These are phyloP conservation scores for Brenthis daphne DNA, from an alignment of 2,888 invertebrate species.

Conservation along the genomic window DNA sequence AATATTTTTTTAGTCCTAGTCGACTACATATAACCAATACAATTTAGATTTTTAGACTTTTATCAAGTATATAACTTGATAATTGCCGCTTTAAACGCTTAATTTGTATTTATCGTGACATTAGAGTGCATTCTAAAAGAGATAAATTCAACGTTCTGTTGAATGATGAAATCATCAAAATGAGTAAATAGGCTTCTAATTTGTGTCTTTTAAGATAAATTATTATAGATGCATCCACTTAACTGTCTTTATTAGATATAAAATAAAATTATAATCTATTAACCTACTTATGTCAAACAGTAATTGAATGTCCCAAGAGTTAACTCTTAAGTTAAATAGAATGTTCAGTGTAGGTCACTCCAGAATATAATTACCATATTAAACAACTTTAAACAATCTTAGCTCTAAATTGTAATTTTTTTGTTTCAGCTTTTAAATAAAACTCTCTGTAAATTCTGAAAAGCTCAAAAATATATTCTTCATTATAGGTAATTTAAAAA, in stretches of 20 bases:
- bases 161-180: too few species aligned
- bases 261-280: slow-evolving; percentile 6
- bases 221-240: neutral
- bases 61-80: too few species aligned
- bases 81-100: too few species aligned
- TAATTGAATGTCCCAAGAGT: slow-evolving; percentile 1
- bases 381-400: neutral
- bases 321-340: neutral
- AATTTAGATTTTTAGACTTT: too few species aligned
- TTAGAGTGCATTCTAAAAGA: too few species aligned
- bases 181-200: neutral
- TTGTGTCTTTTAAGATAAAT: neutral
- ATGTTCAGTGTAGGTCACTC: neutral
- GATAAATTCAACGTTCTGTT: too few species aligned
- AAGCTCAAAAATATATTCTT: too few species aligned
- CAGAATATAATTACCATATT: slow-evolving; percentile 1
- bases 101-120: too few species aligned
- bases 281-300: slow-evolving; percentile 9
- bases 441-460: too few species aligned
- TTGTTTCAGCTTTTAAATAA: too few species aligned
- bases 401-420: too few species aligned
- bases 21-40: neutral
- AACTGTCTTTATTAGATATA: neutral
- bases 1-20: neutral
- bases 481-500: too few species aligned